These are phyloP conservation scores for Callitettix versicolor DNA, from an alignment of 1,140 invertebrate species.

Conservation along the genomic window DNA sequence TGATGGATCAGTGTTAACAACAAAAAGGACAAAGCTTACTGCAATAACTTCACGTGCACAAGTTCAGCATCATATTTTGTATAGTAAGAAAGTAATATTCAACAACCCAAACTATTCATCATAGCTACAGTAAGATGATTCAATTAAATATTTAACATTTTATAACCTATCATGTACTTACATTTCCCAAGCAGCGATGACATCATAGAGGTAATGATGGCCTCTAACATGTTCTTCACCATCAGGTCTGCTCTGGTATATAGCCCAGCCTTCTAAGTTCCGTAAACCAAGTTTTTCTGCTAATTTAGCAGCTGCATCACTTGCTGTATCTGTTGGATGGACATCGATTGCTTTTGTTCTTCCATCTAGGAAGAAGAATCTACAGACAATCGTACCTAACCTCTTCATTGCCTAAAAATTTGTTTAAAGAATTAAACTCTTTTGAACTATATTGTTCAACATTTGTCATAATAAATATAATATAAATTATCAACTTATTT, in stretches of 20 bases:
- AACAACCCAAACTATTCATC: no score
- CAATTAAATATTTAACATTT: no score
- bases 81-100: no score
- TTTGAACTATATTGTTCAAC: neutral
- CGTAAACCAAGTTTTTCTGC: slow-evolving; percentile 79
- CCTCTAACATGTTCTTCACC: slow-evolving; percentile 85
- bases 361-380: slow-evolving; percentile 91
- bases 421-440: slow-evolving; percentile 5
- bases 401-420: slow-evolving; percentile 72
- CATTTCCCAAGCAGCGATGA: slow-evolving; percentile 88
- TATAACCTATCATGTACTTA: slow-evolving; percentile 39
- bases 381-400: slow-evolving; percentile 83
- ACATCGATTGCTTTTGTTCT: slow-evolving; percentile 91
- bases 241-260: slow-evolving; percentile 76
- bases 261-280: slow-evolving; percentile 84
- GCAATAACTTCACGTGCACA: no score
- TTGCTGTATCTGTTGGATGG: slow-evolving; percentile 86
- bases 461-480: neutral
- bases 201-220: slow-evolving; percentile 87
- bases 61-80: no score
- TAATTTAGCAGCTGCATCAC: slow-evolving; percentile 76
- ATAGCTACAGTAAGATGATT: no score
- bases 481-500: neutral
- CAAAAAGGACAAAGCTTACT: no score
- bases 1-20: no score